Conservation (phyloP, 2,113 vertebrate species). For the Ardeotis arabs region DNA sequence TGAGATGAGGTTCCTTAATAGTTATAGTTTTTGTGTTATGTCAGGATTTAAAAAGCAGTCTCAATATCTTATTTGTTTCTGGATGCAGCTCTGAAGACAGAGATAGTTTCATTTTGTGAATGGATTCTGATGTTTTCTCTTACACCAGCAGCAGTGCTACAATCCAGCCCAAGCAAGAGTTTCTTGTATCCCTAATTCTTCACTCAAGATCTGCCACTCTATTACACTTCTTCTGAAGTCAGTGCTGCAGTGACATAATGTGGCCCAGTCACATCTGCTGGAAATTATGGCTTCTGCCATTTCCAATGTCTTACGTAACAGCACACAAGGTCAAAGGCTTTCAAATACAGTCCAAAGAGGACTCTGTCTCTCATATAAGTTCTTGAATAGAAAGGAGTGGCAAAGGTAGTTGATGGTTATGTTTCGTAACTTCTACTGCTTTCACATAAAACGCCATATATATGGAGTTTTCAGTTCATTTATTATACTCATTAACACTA, state of each 20-base stretch:
- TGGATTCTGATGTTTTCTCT: background rate
- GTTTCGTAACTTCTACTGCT: background rate
- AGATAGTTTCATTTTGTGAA: background rate
- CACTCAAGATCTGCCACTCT: background rate
- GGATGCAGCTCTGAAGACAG: background rate
- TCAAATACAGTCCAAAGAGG: background rate
- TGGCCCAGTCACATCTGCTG: background rate
- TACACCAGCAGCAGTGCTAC: background rate
- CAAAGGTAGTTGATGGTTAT: background rate
- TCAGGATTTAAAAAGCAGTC: background rate
- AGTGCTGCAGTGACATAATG: background rate
- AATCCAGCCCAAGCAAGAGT: rapidly evolving
- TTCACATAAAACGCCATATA: rapidly evolving
- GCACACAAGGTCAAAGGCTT: background rate
- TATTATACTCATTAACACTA: background rate
- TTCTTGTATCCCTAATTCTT: background rate
- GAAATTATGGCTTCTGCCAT: background rate
- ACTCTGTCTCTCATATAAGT: background rate
- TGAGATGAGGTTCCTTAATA: background rate
- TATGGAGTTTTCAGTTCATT: background rate
- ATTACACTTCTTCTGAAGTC: background rate
- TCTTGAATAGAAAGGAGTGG: background rate
- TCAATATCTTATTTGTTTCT: background rate
- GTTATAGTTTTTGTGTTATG: background rate
- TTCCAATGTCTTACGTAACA: background rate